Evolutionary conservation across 2,888 invertebrate genomes (phyloP).

Genomic region (Orthosia cruda): DNA sequence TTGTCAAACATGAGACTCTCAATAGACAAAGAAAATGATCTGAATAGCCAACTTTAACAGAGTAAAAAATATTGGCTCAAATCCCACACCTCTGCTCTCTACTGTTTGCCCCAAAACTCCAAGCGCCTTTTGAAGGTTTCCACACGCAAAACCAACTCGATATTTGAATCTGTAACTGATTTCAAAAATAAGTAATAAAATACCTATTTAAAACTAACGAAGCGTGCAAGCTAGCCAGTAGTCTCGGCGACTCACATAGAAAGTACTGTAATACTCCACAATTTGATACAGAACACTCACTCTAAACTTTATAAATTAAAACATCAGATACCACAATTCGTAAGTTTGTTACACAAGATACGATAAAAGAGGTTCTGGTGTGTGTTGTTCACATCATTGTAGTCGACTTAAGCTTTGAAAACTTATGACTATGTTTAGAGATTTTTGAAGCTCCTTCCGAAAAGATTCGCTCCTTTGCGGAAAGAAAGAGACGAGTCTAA

Average conservation of each 20-base stretch:
- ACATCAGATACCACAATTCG: constrained; percentile 22
- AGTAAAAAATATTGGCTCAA: too few relatives aligned
- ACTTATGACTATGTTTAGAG: background rate
- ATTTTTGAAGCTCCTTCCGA: background rate
- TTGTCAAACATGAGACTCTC: too few relatives aligned
- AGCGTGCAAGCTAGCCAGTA: background rate
- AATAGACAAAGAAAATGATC: too few relatives aligned
- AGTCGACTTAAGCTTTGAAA: constrained; percentile 18
- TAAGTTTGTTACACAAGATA: constrained; percentile 22
- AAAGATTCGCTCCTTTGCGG: background rate
- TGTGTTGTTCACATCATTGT: constrained; percentile 19
- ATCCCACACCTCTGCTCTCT: too few relatives aligned
- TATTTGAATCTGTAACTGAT: too few relatives aligned
- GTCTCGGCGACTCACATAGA: background rate
- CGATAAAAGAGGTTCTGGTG: background rate
- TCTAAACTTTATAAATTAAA: constrained; percentile 36
- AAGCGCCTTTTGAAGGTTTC: too few relatives aligned
- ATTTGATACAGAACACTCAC: constrained; percentile 23
- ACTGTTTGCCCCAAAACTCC: too few relatives aligned
- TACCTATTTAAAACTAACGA: constrained; percentile 1
- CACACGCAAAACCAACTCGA: too few relatives aligned
- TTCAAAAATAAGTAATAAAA: background rate
- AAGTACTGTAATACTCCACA: constrained; percentile 3
- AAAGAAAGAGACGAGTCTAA: background rate
- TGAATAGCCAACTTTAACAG: too few relatives aligned